Evolutionary conservation across 2,113 vertebrate species (phyloP), one percentile per base, ranked within the genome.

Genomic region (Toxostoma redivivum): DNA sequence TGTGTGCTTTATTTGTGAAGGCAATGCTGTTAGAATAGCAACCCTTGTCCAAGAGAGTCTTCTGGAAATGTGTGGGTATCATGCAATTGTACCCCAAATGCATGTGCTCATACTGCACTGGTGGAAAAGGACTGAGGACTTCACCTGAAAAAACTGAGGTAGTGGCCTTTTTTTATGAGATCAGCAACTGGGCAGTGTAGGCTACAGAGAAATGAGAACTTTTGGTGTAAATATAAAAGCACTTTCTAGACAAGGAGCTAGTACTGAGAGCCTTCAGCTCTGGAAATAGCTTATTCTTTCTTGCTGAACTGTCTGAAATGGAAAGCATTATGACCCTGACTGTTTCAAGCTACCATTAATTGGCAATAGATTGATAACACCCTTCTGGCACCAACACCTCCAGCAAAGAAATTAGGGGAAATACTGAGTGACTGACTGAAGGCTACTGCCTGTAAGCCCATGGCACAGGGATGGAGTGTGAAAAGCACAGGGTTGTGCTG

Each of bases 71-170:
- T 31, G 14, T 38, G 18, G 8, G 16, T 58, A 21, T 67, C 25
- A 31, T 16, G 7, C 9, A 70, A 5, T 44, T 83, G 24, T 22
- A 70, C 5, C 33, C 38, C 28, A 70, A 50, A 77, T 64, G 10
- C 10, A 23, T 2, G 1, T 64, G 22, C 16, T 48, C 0, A 0
- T n/a, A 18, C 12, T 40, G 27, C 4, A 4, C 2, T 61, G 19
- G 10, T 44, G 40, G 30, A 27, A 47, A 90, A 81, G 33, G 24
- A 67, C 5, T 74, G 3, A 69, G 54, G 16, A 24, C 47, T 67
- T 60, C 40, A 53, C 16, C 33, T 86, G 31, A 15, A 66, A 47
- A 56, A 77, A 65, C 3, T 27, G 13, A 53, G 16, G 4, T 45
- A 8, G 27, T 61, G 22, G 10, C 1, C 3, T 50, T 92, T 81